phyloP scores from a whole-genome alignment of 1,140 invertebrate species.

The Pinna nobilis region DNA sequence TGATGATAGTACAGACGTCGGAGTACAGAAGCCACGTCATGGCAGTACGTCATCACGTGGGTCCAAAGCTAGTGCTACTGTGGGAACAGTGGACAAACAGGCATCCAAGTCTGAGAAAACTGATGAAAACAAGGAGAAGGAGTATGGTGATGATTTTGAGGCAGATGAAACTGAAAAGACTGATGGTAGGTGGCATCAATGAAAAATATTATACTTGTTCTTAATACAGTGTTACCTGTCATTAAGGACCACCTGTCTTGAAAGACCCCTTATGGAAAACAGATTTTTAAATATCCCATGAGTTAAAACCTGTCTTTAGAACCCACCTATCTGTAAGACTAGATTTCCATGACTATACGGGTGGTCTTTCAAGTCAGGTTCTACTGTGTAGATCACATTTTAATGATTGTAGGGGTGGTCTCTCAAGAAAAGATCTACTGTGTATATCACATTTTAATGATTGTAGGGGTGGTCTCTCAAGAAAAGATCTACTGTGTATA shows the following conservation, averaged over 20 bases:
- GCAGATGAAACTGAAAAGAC: slow-evolving; percentile 41
- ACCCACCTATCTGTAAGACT: too few species aligned
- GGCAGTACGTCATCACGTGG: slow-evolving; percentile 53
- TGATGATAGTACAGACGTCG: slow-evolving; percentile 42
- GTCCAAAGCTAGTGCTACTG: slow-evolving; percentile 40
- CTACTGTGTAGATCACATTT: too few species aligned
- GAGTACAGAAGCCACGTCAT: slow-evolving; percentile 39
- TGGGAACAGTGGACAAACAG: slow-evolving; percentile 46
- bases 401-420: too few species aligned
- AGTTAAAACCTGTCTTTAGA: too few species aligned
- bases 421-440: too few species aligned
- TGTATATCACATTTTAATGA: neutral
- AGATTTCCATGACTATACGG: neutral
- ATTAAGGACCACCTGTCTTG: too few species aligned
- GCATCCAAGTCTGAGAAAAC: slow-evolving; percentile 36
- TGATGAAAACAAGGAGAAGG: slow-evolving; percentile 30
- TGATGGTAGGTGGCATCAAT: slow-evolving; percentile 28
- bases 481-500: too few species aligned
- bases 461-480: too few species aligned
- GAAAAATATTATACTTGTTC: too few species aligned
- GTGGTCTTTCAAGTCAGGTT: neutral
- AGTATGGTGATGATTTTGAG: slow-evolving; percentile 50
- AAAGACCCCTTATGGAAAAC: too few species aligned
- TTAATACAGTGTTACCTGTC: too few species aligned
- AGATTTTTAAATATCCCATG: too few species aligned